These are phyloP conservation scores for Scolopax mira DNA, from an alignment of 2,113 vertebrate species.

Conservation along the genomic window DNA sequence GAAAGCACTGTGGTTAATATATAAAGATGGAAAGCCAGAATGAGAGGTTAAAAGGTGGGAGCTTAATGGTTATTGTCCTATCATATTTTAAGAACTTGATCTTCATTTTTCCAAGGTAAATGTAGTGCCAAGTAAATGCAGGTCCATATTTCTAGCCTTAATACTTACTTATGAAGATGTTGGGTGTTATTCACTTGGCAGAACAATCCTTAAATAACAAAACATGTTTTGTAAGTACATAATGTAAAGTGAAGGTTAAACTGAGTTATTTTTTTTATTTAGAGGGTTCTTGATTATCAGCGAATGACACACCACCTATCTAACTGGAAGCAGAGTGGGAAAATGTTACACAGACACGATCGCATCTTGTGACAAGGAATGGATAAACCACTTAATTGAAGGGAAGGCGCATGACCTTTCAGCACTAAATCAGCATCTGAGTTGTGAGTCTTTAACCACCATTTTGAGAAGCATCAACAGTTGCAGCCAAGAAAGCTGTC, in stretches of 20 bases:
- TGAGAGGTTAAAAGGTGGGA: conserved; percentile 10
- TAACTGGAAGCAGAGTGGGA: neutral
- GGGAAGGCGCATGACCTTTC: neutral
- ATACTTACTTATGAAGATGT: neutral
- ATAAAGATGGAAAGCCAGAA: conserved; percentile 37
- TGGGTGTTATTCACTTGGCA: neutral
- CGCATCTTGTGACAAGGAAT: neutral
- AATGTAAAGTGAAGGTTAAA: neutral
- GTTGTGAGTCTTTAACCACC: neutral
- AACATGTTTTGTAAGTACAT: neutral
- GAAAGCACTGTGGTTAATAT: conserved; percentile 30
- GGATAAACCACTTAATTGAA: neutral
- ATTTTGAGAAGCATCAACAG: neutral
- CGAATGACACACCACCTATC: neutral
- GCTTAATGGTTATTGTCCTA: neutral
- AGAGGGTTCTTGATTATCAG: neutral
- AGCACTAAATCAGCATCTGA: neutral
- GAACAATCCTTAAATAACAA: neutral
- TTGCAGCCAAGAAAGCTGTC: neutral
- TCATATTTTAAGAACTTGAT: conserved; percentile 23
- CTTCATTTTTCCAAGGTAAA: neutral
- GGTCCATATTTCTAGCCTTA: neutral
- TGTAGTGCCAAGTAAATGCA: neutral
- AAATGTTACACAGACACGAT: neutral
- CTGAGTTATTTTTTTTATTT: neutral